Evolutionary conservation across 92 coral and sea anemone genomes (phyloP).

Genomic region (Parazoanthus darwini): DNA sequence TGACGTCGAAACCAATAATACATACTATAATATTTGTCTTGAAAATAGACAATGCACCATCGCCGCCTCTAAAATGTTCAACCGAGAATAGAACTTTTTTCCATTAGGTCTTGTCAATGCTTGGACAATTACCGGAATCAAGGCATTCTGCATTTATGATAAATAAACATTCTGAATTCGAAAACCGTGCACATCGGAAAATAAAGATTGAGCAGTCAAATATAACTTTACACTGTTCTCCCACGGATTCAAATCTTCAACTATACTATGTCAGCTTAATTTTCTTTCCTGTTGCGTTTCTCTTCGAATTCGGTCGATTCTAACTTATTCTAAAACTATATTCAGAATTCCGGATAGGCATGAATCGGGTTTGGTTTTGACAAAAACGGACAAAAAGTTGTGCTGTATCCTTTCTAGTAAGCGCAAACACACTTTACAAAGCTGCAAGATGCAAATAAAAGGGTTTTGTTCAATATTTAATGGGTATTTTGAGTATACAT

Average conservation of each 20-base stretch:
- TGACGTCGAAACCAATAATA: not conserved
- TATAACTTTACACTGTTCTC: not conserved
- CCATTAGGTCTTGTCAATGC: too few species aligned
- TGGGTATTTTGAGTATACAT: not conserved
- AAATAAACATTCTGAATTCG: not conserved
- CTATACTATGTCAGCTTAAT: not conserved
- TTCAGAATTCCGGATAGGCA: not conserved
- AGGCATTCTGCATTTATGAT: not conserved
- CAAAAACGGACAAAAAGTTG: not conserved
- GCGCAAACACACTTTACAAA: not conserved
- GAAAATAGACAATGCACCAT: too few species aligned
- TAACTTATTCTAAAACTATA: not conserved
- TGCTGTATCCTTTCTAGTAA: not conserved
- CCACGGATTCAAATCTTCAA: not conserved
- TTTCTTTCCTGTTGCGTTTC: not conserved
- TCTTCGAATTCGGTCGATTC: not conserved
- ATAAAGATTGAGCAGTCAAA: too few species aligned
- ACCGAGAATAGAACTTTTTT: too few species aligned
- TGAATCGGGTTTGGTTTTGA: not conserved
- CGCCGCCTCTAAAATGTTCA: too few species aligned
- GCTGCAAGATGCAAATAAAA: not conserved
- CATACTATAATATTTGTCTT: not conserved
- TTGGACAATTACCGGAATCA: too few species aligned
- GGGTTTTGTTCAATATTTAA: not conserved
- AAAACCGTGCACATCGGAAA: not conserved